These are phyloP conservation scores for Erebia aethiops DNA, from an alignment of 2,888 invertebrate genomes.

Conservation along the genomic window DNA sequence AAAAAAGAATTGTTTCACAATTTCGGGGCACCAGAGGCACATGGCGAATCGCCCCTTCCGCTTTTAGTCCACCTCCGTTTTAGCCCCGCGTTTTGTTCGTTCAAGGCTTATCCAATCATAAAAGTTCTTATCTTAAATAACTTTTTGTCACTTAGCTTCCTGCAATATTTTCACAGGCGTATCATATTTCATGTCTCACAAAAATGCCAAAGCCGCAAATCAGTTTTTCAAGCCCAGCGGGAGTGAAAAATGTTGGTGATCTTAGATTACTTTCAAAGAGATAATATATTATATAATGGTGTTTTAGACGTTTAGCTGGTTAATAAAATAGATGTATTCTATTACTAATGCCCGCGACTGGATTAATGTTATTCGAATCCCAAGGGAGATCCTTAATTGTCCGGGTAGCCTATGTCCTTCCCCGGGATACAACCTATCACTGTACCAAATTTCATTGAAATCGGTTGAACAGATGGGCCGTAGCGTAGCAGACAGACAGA, in stretches of 20 bases:
- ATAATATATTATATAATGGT: neutral
- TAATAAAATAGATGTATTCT: too few relatives aligned
- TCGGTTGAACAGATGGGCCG: too few relatives aligned
- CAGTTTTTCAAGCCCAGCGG: neutral
- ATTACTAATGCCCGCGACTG: neutral
- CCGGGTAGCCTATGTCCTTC: too few relatives aligned
- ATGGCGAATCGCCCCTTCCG: too few relatives aligned
- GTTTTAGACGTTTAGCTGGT: too few relatives aligned
- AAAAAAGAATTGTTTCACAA: too few relatives aligned
- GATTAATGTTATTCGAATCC: neutral
- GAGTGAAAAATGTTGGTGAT: neutral
- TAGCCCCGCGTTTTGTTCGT: neutral
- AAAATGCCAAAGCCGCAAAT: neutral
- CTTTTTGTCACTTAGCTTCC: neutral
- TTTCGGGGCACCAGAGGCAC: too few relatives aligned
- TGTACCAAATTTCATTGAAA: too few relatives aligned
- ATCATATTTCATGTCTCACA: neutral
- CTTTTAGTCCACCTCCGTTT: too few relatives aligned
- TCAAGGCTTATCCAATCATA: neutral
- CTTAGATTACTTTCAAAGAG: neutral
- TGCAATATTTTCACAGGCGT: neutral
- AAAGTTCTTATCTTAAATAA: slow-evolving; percentile 4
- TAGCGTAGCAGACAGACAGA: too few relatives aligned
- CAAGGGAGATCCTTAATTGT: too few relatives aligned
- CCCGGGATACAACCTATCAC: too few relatives aligned